Base-by-base conservation (phyloP, 2,888 invertebrate species). In the Trichogramma evanescens region DNA sequence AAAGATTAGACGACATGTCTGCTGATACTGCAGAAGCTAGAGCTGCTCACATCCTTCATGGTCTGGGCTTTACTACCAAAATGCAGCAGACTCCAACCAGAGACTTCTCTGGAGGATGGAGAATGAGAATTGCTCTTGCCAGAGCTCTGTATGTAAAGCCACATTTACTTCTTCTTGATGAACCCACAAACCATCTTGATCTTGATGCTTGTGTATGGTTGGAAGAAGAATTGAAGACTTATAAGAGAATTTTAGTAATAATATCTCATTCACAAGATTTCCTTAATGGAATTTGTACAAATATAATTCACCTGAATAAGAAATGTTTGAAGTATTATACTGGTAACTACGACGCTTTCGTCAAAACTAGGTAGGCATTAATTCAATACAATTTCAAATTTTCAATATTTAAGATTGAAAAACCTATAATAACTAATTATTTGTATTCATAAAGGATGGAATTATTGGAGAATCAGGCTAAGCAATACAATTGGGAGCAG, bases 261-360 rank as follows among this genome's bases (percentile, higher is more conserved):
- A 95, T 99, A 70, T 99, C 99, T 2, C 99, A 99, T 81, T 99
- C 99, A 4, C 99, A 99, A 82, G 94, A 99, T 85, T 99, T 99
- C 80, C 83, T 99, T 70, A 99, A 99, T 77, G 97, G 97, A 62
- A 95, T 99, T 60, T 93, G 93, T 78, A 93, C 92, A 6, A 98
- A 98, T 78, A 96, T 98, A 63, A 87, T 99, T 68, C 98, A 99
- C 80, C 86, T 99, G 80, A 89, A 92, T 75, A 90, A 95, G 78
- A 91, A 91, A 70, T 88, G 91, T 65, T 85, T 99, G 50, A 94
- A 95, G 76, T 95, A 95, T 80, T 99, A 92, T 80, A 93, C 94
- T 39, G 95, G 89, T 66, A 98, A 98, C 81, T 99, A 98, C 78
- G 99, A 99, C 78, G 90, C 93, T 2, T 99, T 98, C 75, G 86